Evolutionary conservation across 2,113 vertebrate species (phyloP).

Genomic region (Ptilonorhynchus violaceus): DNA sequence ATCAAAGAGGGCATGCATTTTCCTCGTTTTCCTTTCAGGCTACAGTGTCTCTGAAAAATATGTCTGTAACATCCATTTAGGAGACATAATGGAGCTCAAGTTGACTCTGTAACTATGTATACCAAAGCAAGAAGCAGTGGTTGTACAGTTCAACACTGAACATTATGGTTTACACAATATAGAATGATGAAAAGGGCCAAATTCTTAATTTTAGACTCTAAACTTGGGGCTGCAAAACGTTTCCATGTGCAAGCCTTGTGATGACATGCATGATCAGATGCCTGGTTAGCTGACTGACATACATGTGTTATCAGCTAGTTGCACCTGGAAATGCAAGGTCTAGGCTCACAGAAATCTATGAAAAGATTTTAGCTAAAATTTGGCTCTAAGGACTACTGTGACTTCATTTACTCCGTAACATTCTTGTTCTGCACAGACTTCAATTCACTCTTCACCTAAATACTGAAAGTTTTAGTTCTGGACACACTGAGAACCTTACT

Average conservation of each 20-base stretch:
- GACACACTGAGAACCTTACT: background rate
- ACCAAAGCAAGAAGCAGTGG: background rate
- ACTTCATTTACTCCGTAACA: background rate
- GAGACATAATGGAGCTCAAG: background rate
- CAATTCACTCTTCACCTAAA: background rate
- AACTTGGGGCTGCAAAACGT: background rate
- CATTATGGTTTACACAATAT: background rate
- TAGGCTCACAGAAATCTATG: background rate
- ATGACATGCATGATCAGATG: background rate
- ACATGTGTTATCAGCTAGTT: background rate
- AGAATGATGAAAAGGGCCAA: background rate
- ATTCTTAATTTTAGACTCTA: background rate
- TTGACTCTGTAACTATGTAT: background rate
- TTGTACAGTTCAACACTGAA: background rate
- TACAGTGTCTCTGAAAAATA: background rate
- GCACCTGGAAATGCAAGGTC: background rate
- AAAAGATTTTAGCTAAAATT: background rate
- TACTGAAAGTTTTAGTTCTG: background rate
- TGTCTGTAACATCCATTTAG: background rate
- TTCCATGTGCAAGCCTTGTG: background rate
- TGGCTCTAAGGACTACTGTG: background rate
- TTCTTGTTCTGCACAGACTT: background rate
- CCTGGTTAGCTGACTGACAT: background rate
- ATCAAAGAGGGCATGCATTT: background rate
- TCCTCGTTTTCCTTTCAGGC: background rate